Evolutionary conservation across 1,140 invertebrate genomes (phyloP), one percentile per base, ranked within the genome.

Genomic region (Gryon sp.): DNA sequence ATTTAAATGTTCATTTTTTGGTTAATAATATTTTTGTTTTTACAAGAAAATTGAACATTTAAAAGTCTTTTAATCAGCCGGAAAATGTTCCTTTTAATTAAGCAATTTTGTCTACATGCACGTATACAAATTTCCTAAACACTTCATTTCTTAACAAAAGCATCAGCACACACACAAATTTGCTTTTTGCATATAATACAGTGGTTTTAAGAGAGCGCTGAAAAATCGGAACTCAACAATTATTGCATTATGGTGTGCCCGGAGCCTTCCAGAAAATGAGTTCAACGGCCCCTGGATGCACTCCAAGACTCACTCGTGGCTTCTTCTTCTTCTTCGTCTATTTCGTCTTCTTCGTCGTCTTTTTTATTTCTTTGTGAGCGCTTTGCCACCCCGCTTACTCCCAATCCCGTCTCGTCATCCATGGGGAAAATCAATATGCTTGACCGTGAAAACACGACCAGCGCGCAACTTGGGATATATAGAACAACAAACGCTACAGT

Each of bases 381-480:
- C 74, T 77, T n/a, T n/a, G n/a, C n/a, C 73, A 43, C 41, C 78
- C 59, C 63, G 68, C 28, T 66, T 66, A 40, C 45, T 74, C 62
- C 59, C 53, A 40, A 9, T 8, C 36, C 70, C 43, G 30, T 60
- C 80, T 80, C 81, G 55, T 69, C 73, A 76, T 83, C 79, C 80
- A 80, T 77, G 74, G n/a, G n/a, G 36, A 80, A 83, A 87, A 89
- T 88, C 87, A 87, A 88, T 89, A 89, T 84, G 86, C 87, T 87
- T 89, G 87, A 88, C 87, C 87, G 87, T 89, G 87, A 88, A 88
- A 88, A 87, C 81, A 82, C 83, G 83, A 84, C 80, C 82, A 86
- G 84, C 85, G 82, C 83, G 84, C 83, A 83, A 84, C 70, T 69
- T 72, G 62, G 32, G 59, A 76, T 76, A 69, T 76, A 75, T 60